These are phyloP conservation scores for Calliopsis andreniformis DNA, from an alignment of 1,140 invertebrate genomes.

Conservation along the genomic window DNA sequence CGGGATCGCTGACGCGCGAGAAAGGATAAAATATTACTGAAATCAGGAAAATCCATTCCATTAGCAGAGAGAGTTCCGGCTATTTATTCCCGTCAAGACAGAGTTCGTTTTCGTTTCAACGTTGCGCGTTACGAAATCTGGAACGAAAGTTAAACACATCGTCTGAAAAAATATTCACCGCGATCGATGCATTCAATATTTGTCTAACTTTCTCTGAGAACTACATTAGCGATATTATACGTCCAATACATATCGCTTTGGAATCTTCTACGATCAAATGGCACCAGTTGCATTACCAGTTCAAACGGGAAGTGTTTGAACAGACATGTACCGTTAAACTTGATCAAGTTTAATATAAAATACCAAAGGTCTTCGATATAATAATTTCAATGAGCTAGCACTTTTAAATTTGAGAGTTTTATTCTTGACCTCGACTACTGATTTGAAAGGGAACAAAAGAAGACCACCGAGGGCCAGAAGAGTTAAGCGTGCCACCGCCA, in stretches of 20 bases:
- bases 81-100: constrained; percentile 5
- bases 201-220: neutral
- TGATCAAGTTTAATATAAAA: no score
- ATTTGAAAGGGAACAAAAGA: neutral
- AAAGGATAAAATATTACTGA: neutral
- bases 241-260: no score
- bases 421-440: neutral
- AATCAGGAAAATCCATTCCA: neutral
- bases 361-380: no score
- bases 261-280: no score
- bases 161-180: neutral
- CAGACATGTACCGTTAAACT: no score
- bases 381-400: no score
- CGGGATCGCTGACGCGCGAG: neutral
- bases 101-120: constrained; percentile 27
- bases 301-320: no score
- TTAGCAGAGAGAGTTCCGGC: neutral
- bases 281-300: no score
- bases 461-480: constrained; percentile 21
- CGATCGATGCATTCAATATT: neutral
- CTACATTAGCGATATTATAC: neutral
- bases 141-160: constrained; percentile 15
- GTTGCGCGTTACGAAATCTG: constrained; percentile 19
- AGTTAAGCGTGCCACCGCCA: constrained; percentile 1
- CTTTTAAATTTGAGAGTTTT: neutral